Evolutionary conservation across 2,888 invertebrate genomes (phyloP).

Genomic region (Thymelicus acteon): DNA sequence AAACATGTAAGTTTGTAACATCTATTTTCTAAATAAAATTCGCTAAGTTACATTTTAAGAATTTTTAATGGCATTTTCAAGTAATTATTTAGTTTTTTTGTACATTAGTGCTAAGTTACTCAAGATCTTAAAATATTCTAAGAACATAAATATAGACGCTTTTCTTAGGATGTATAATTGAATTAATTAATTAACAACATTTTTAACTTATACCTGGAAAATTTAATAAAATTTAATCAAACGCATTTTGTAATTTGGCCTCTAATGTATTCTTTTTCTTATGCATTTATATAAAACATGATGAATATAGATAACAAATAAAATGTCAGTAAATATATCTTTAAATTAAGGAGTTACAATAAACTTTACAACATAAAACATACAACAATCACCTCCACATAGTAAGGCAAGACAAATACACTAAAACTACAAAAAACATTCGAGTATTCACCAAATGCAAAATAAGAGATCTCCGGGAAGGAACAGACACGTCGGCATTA

Average conservation of each 20-base stretch:
- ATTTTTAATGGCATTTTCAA: neutral
- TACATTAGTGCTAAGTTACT: no score
- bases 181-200: no score
- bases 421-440: conserved; percentile 49
- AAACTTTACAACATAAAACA: conserved; percentile 12
- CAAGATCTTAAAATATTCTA: no score
- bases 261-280: neutral
- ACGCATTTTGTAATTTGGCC: neutral
- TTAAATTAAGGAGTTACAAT: conserved; percentile 8
- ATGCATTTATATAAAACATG: conserved; percentile 3
- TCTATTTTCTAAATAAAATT: neutral
- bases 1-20: neutral
- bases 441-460: conserved; percentile 63
- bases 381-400: conserved; percentile 13
- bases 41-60: neutral
- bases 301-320: neutral
- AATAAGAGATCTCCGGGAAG: conserved; percentile 59
- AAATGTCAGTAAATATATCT: conserved; percentile 27
- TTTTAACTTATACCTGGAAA: neutral
- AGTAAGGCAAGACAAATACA: conserved; percentile 31
- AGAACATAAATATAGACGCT: no score
- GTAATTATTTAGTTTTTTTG: neutral
- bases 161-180: no score
- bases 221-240: neutral
- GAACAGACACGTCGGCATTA: conserved; percentile 40